Evolutionary conservation across 2,888 invertebrate genomes (phyloP).

Genomic region (Diaprepes abbreviatus): DNA sequence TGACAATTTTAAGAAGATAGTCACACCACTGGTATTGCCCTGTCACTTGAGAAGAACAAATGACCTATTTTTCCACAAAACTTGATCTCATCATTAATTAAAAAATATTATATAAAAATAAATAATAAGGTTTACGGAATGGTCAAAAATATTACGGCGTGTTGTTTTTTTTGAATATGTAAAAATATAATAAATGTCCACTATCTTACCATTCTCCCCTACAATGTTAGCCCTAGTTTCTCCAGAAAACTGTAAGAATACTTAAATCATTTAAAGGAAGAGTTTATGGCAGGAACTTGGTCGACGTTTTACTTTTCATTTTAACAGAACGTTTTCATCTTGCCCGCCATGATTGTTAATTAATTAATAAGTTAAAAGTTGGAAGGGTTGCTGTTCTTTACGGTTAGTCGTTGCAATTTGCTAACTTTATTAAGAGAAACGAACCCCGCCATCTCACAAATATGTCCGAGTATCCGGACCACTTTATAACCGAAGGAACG

Average conservation of each 20-base stretch:
- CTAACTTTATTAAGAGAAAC: conserved; percentile 67
- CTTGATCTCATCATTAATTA: too few species aligned
- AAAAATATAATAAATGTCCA: too few species aligned
- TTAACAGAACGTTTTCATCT: conserved; percentile 62
- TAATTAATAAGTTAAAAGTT: conserved; percentile 68
- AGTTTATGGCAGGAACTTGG: conserved; percentile 63
- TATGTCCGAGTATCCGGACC: conserved; percentile 66
- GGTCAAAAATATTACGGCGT: too few species aligned
- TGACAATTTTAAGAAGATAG: too few species aligned
- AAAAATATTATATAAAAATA: too few species aligned
- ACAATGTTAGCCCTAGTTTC: neutral
- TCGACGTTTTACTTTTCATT: conserved; percentile 66
- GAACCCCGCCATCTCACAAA: conserved; percentile 63
- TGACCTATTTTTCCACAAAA: too few species aligned
- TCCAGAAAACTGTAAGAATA: conserved; percentile 23
- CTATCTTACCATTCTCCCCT: neutral
- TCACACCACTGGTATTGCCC: too few species aligned
- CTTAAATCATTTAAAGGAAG: conserved; percentile 51
- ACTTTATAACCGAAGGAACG: conserved; percentile 57
- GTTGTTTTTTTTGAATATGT: too few species aligned
- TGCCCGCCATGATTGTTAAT: conserved; percentile 68
- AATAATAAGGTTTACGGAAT: too few species aligned
- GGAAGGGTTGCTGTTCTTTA: conserved; percentile 66
- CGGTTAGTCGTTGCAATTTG: conserved; percentile 67
- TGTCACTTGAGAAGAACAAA: too few species aligned